Evolutionary conservation across 1,140 invertebrate species (phyloP).

Genomic region (Trachymyrmex septentrionalis): DNA sequence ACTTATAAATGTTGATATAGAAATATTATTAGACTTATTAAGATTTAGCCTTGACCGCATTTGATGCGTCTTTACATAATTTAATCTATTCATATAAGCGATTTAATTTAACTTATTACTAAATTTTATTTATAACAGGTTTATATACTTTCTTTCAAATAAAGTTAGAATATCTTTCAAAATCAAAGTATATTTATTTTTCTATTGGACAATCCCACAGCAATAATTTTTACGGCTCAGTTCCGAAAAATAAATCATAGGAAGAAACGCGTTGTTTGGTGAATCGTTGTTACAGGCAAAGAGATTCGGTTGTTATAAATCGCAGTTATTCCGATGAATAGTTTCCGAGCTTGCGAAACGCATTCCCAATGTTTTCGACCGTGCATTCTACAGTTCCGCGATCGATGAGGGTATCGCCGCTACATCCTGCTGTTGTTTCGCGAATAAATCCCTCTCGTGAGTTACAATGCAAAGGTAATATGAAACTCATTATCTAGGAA

Average conservation of each 20-base stretch:
- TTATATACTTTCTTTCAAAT: not conserved
- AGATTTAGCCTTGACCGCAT: no score
- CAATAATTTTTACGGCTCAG: not conserved
- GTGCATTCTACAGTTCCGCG: conserved; percentile 31
- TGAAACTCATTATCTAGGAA: conserved; percentile 64
- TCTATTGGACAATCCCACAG: no score
- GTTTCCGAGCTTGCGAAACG: conserved; percentile 38
- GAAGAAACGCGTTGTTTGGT: not conserved
- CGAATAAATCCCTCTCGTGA: conserved; percentile 51
- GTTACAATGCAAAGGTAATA: conserved; percentile 54
- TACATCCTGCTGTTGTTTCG: conserved; percentile 23
- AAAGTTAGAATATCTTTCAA: not conserved
- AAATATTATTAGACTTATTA: no score
- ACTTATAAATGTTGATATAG: no score
- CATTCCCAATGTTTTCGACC: conserved; percentile 47
- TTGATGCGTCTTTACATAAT: no score
- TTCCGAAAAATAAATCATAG: conserved; percentile 29
- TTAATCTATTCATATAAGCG: no score
- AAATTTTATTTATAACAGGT: not conserved
- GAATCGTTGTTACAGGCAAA: conserved; percentile 22
- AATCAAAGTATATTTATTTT: not conserved
- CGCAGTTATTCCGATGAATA: conserved; percentile 47
- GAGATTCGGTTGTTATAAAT: conserved; percentile 47
- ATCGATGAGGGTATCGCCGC: conserved; percentile 31
- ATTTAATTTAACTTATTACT: no score